phyloP scores from a whole-genome alignment of 2,797 vertebrate species.

The Cheirogaleus major region DNA sequence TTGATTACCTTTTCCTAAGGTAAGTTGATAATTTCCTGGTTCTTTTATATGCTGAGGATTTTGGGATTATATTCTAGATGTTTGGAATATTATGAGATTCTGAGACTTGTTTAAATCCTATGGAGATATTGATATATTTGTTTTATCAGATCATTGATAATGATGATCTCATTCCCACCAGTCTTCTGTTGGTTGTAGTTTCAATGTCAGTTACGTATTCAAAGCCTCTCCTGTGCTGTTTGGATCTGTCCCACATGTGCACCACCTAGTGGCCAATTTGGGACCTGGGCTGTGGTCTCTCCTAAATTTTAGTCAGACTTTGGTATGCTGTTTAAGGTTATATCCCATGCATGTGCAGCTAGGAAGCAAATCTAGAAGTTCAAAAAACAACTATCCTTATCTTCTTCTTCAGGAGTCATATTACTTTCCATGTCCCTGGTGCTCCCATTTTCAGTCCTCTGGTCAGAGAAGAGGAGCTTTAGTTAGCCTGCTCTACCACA shows the following conservation, averaged over 20 bases:
- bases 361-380: neutral
- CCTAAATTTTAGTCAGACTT: neutral
- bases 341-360: neutral
- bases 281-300: neutral
- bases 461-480: neutral
- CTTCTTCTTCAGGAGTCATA: neutral
- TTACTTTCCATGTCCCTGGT: neutral
- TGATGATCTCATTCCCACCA: neutral
- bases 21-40: neutral
- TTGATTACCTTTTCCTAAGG: neutral
- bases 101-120: neutral
- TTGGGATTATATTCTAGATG: neutral
- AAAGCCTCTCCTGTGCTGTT: neutral
- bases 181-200: neutral
- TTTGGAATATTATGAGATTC: neutral
- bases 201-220: neutral
- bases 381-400: constrained; percentile 1
- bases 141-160: neutral
- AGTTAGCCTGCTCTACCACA: neutral
- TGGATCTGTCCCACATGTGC: neutral
- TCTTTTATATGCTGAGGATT: neutral
- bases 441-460: neutral
- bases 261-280: neutral
- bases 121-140: neutral
- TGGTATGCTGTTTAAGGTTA: neutral